Base-by-base conservation (phyloP, 37 sponge, comb jelly and placozoan genomes). In the Cliona cf. orientalis region DNA sequence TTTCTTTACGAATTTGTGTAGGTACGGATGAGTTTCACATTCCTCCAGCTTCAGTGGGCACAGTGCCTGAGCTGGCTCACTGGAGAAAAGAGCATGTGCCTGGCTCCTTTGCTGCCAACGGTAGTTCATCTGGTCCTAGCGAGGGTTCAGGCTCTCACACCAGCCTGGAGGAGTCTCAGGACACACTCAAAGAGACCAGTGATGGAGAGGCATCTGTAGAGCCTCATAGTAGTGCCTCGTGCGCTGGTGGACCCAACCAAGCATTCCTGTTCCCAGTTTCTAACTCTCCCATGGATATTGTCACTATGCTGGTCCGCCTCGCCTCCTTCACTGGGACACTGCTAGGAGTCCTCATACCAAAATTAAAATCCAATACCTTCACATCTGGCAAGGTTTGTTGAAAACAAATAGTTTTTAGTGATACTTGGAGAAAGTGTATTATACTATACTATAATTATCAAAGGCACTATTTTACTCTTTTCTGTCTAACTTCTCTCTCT, bases 261-360 rank as follows among this genome's bases (percentile, higher is more conserved):
- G 63, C 28, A 6, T 75, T 42, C 60, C 61, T 69, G 38, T 77
- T 87, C 36, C 93, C 93, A 42, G 80, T 92, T 7, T 92, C 93
- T 29, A 87, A 75, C 56, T 87, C 93, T 35, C 80, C 78, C 28
- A 7, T 92, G 38, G 93, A 92, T 58, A 42, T 92, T 17, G 64
- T 92, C n/a, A 79, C 75, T 12, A 92, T 92, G 89, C 63, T 84
- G 38, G 76, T 66, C 23, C 45, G 93, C 32, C 37, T 80, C 43
- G 89, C 89, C 29, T 39, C 41, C 29, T 92, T 92, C 72, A 79
- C 79, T 38, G 84, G 84, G 0, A 31, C 46, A 6, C 59, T 79
- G 2, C 76, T 84, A 21, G 33, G 26, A 4, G 73, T 72, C 9
- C 74, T 89, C 53, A 74, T 63, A 5, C 84, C 90, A 11, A 89